Conservation (phyloP, 2,888 invertebrate genomes). For the Epiblema foenella region DNA sequence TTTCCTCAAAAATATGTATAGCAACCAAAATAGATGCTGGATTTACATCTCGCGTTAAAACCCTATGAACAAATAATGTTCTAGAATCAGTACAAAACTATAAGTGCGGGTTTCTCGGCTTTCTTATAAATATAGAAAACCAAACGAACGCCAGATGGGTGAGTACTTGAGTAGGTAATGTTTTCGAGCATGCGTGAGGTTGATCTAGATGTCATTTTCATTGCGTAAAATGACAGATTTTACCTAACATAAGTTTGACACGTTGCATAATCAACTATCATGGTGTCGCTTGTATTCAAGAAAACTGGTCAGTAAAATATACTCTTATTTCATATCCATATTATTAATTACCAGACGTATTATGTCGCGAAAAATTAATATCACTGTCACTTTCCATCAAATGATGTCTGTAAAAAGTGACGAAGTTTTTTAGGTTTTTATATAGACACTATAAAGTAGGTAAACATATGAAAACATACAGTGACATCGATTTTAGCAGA, state of each 20-base stretch:
- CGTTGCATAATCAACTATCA: no score
- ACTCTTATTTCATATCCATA: neutral
- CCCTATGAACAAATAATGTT: neutral
- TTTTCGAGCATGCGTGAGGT: no score
- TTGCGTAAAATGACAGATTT: no score
- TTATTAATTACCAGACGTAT: no score
- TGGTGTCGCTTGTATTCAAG: neutral
- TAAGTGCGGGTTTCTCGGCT: neutral
- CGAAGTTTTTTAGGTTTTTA: no score
- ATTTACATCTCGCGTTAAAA: neutral
- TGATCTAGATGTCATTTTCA: no score
- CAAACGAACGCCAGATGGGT: no score
- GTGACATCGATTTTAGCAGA: neutral
- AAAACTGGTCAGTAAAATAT: neutral
- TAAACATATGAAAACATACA: conserved; percentile 3
- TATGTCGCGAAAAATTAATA: no score
- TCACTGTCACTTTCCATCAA: neutral
- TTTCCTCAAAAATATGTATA: neutral
- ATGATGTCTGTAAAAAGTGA: no score
- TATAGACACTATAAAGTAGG: neutral
- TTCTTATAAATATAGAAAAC: neutral
- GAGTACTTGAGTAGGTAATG: no score
- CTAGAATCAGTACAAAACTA: neutral
- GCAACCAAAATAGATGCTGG: neutral
- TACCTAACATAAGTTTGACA: no score